These are phyloP conservation scores for Buathra laborator DNA, from an alignment of 2,888 invertebrate genomes.

Conservation along the genomic window DNA sequence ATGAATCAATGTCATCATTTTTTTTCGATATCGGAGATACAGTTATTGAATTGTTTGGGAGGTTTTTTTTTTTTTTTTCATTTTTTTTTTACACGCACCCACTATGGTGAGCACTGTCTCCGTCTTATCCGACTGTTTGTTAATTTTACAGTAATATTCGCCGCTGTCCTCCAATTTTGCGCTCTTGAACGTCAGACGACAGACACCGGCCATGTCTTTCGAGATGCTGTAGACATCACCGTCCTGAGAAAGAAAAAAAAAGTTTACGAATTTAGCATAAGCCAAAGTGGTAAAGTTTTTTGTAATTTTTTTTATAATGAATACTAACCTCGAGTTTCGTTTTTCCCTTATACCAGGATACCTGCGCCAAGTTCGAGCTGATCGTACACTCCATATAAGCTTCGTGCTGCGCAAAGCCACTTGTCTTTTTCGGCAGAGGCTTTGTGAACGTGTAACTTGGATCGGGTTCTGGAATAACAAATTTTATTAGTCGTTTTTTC, in stretches of 20 bases:
- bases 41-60: neutral
- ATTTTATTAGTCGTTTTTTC: neutral
- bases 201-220: slow-evolving; percentile 96
- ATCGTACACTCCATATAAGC: slow-evolving; percentile 96
- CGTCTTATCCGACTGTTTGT: slow-evolving; percentile 95
- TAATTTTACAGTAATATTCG: slow-evolving; percentile 95
- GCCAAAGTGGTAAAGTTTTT: neutral
- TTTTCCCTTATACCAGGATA: slow-evolving; percentile 96
- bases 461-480: slow-evolving; percentile 92
- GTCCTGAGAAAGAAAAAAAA: slow-evolving; percentile 86
- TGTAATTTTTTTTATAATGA: neutral
- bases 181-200: slow-evolving; percentile 94
- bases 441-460: slow-evolving; percentile 97
- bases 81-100: slow-evolving; percentile 85
- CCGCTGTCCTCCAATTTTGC: slow-evolving; percentile 94
- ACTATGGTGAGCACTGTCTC: slow-evolving; percentile 93
- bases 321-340: slow-evolving; percentile 78
- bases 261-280: neutral
- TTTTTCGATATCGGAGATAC: neutral
- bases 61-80: neutral
- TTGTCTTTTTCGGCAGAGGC: slow-evolving; percentile 94
- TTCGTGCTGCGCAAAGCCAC: slow-evolving; percentile 96
- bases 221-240: slow-evolving; percentile 94
- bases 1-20: neutral
- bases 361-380: slow-evolving; percentile 96